Percentiles rank a stretch among this genome's conserved stretches.
Evolutionary conservation across 2,888 invertebrate genomes (phyloP).

Genomic region (Morpho helenor): DNA sequence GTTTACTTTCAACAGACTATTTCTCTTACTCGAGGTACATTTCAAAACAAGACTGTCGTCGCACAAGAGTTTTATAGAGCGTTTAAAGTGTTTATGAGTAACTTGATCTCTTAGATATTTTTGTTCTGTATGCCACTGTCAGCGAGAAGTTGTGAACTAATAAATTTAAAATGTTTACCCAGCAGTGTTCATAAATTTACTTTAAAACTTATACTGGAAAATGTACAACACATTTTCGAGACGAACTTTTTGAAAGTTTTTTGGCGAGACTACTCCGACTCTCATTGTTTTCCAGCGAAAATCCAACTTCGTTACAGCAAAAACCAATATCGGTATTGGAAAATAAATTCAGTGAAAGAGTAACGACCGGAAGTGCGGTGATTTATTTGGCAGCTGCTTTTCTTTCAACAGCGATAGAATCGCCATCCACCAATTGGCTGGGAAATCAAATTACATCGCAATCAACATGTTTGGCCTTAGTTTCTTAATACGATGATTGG

Average conservation of each 20-base stretch:
- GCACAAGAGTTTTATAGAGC: too few species aligned
- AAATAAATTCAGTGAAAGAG: constrained; percentile 8
- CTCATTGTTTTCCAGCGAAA: constrained; percentile 12
- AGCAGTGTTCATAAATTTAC: constrained; percentile 6
- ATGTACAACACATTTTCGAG: constrained; percentile 9
- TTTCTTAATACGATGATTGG: too few species aligned
- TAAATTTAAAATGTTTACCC: constrained; percentile 7
- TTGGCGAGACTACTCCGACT: constrained; percentile 10
- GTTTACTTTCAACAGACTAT: too few species aligned
- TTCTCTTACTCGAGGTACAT: too few species aligned
- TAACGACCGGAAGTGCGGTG: constrained; percentile 6
- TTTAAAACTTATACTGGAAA: constrained; percentile 11
- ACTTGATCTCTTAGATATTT: too few species aligned
- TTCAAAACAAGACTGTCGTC: too few species aligned
- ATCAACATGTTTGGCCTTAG: too few species aligned
- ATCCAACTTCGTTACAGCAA: constrained; percentile 9
- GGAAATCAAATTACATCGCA: too few species aligned
- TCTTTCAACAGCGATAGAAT: too few species aligned
- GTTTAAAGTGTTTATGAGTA: too few species aligned
- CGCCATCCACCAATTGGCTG: too few species aligned
- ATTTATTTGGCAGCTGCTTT: constrained; percentile 16
- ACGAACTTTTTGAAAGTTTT: constrained; percentile 8
- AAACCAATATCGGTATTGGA: constrained; percentile 18
- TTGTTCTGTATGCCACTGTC: too few species aligned
- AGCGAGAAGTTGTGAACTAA: constrained; percentile 6